These are phyloP conservation scores for Calyptomena viridis DNA, from an alignment of 2,113 vertebrate genomes.

Conservation along the genomic window DNA sequence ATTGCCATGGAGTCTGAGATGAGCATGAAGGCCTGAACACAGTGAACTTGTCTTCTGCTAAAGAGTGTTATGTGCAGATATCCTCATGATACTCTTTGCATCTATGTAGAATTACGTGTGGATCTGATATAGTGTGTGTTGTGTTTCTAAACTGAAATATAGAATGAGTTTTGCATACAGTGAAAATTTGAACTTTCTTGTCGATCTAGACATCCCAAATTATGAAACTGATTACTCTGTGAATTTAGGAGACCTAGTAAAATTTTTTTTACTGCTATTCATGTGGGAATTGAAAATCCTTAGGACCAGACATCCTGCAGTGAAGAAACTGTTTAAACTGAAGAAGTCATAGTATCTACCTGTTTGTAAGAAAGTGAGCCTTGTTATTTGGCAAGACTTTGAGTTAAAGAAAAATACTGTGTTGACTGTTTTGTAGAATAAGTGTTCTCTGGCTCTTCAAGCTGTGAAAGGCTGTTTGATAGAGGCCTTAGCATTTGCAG, in stretches of 20 bases:
- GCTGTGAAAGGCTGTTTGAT: not conserved
- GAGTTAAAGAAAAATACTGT: not conserved
- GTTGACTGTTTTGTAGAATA: not conserved
- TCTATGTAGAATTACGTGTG: not conserved
- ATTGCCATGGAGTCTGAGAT: not conserved
- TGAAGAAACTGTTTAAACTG: not conserved
- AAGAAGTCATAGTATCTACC: not conserved
- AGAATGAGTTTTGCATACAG: not conserved
- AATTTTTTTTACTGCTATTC: not conserved
- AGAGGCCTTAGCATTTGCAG: not conserved
- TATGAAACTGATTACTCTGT: not conserved
- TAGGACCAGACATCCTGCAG: not conserved
- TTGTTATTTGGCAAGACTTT: not conserved
- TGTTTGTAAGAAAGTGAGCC: not conserved
- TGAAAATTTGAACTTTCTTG: not conserved
- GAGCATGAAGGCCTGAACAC: not conserved
- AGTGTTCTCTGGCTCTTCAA: not conserved
- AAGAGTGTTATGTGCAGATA: not conserved
- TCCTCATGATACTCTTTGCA: not conserved
- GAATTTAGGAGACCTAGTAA: not conserved
- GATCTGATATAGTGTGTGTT: not conserved
- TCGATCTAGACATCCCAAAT: not conserved
- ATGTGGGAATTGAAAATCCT: not conserved
- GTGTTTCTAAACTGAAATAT: not conserved
- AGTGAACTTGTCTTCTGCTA: not conserved